Percentiles rank a stretch among this genome's conserved stretches.
phyloP scores from a whole-genome alignment of 2,113 vertebrate species.

The Datnioides undecimradiatus region DNA sequence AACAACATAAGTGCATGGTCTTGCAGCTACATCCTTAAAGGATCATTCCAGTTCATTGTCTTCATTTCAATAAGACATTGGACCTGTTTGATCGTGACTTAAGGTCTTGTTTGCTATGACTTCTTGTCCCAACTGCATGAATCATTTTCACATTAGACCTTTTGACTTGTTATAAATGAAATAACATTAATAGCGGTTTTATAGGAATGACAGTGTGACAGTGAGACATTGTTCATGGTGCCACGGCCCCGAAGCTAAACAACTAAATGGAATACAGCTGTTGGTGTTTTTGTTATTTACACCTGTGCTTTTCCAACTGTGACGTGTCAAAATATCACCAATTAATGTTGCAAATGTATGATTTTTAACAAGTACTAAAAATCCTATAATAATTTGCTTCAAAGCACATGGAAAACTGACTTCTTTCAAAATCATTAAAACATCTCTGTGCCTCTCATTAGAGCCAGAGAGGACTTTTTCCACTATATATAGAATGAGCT shows the following conservation, averaged over 20 bases:
- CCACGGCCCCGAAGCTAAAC: background rate
- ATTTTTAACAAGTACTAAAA: too few relatives aligned
- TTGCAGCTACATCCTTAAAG: background rate
- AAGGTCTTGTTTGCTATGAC: background rate
- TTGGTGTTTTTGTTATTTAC: too few relatives aligned
- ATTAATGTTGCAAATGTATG: too few relatives aligned
- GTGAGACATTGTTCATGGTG: too few relatives aligned
- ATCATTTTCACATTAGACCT: background rate
- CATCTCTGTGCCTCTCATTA: background rate
- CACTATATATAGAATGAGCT: conserved; percentile 23
- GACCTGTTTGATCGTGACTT: background rate
- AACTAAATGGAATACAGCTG: background rate
- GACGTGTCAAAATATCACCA: background rate
- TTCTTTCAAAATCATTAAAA: background rate
- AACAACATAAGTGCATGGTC: background rate
- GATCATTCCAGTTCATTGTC: background rate
- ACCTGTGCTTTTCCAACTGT: background rate
- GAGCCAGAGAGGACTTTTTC: background rate
- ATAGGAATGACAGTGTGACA: background rate
- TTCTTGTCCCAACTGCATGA: background rate
- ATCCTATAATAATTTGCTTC: background rate
- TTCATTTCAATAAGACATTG: background rate
- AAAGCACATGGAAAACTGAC: background rate
- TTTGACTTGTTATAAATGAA: background rate
- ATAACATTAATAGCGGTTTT: too few relatives aligned